A percentile compares a stretch with the other conserved stretches of the same genome.
Conservation (phyloP, 1,140 invertebrate genomes). For the Bombus pyrosoma region DNA sequence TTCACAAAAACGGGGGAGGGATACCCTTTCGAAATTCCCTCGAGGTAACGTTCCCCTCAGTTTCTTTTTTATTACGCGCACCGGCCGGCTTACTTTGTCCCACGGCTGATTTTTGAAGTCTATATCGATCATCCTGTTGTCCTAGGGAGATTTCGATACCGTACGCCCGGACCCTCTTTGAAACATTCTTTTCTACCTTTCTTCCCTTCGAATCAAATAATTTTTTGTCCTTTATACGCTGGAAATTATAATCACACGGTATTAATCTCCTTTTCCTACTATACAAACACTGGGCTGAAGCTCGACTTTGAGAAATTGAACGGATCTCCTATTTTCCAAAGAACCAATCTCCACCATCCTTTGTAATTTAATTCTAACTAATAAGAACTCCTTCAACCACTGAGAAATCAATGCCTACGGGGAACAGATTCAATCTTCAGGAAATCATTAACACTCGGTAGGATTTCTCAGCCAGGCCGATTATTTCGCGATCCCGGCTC, state of each 20-base stretch:
- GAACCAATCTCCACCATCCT: too few relatives aligned
- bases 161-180: not conserved
- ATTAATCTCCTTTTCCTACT: not conserved
- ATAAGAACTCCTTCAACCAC: not conserved
- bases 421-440: not conserved
- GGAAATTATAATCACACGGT: not conserved
- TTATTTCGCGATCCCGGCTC: not conserved
- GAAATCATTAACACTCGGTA: not conserved
- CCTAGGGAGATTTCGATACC: not conserved
- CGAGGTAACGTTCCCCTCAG: conserved; percentile 13
- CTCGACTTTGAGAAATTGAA: too few relatives aligned
- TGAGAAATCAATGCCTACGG: not conserved
- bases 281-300: too few relatives aligned
- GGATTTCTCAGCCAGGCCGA: not conserved
- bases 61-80: not conserved
- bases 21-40: conserved; percentile 52
- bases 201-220: not conserved
- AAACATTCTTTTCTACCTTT: not conserved
- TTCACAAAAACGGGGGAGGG: conserved; percentile 62
- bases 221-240: not conserved
- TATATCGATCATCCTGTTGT: conserved; percentile 1
- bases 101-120: conserved; percentile 12
- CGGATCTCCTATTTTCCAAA: too few relatives aligned
- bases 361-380: not conserved
- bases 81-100: conserved; percentile 7